These are phyloP conservation scores for Drepana falcataria DNA, from an alignment of 2,888 invertebrate species.

Conservation along the genomic window DNA sequence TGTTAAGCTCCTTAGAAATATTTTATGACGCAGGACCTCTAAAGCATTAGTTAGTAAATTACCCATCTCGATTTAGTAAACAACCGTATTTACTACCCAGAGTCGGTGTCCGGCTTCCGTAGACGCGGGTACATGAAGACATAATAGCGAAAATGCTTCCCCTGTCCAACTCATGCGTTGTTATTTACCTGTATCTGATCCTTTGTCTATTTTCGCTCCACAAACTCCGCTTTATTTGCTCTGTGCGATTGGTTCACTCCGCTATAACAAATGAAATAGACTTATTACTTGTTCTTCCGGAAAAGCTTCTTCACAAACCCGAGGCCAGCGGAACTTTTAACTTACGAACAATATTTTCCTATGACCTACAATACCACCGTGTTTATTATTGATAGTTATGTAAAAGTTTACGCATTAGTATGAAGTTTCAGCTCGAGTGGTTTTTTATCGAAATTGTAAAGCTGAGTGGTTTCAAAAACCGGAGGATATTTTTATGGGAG, in stretches of 20 bases:
- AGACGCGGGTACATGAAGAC: constrained; percentile 35
- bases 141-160: constrained; percentile 56
- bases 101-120: constrained; percentile 27
- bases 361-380: background rate
- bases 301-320: constrained; percentile 51
- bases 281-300: constrained; percentile 61
- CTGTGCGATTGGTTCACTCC: constrained; percentile 66
- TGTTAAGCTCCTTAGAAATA: no score
- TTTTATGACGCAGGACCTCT: background rate
- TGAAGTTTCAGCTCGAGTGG: background rate
- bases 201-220: constrained; percentile 74
- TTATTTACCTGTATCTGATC: constrained; percentile 72
- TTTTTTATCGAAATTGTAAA: background rate
- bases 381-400: background rate
- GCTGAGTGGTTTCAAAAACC: background rate
- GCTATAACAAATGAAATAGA: constrained; percentile 64
- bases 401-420: background rate
- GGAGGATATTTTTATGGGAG: no score
- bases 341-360: background rate
- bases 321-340: background rate
- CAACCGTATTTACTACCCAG: constrained; percentile 24
- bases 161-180: constrained; percentile 54
- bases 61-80: constrained; percentile 9
- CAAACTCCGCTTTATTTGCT: constrained; percentile 68
- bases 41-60: background rate